Evolutionary conservation across 2,888 invertebrate genomes (phyloP), one percentile per base, ranked within the genome.

Genomic region (Uropetala carovei): DNA sequence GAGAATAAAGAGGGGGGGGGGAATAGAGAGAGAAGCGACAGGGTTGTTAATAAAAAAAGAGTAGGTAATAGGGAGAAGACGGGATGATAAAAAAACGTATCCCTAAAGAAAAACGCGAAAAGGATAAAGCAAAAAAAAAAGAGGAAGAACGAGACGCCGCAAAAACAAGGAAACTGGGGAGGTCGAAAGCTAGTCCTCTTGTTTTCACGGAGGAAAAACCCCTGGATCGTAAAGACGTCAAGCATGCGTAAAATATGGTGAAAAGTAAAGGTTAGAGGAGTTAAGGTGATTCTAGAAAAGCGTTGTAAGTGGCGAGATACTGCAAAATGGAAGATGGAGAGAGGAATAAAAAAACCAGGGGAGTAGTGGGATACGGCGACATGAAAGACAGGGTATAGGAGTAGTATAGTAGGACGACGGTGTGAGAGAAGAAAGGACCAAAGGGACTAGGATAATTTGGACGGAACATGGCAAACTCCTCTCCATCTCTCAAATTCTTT

Each of bases 181-280:
- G 75, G 22, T 75, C 75, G 22, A 14, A 11, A 75, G 75, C 75
- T 75, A 75, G 75, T 75, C 27, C 22, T 75, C 75, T 5, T 68
- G 68, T 68, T 68, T 68, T 75, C 75, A 27, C 75, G 75, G 11
- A 27, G 75, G 75, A 75, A 75, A 75, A 27, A 75, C 27, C 75
- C 27, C 75, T n/a, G 75, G 22, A 75, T 75, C 75, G 75, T 75
- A 75, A 75, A 75, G 75, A 75, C 75, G 75, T 75, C 75, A 75
- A 27, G 75, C 75, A 75, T 75, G 75, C 75, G 75, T 75, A 27
- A 75, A 75, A 75, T 75, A 75, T 75, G 75, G 75, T 22, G 11
- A 75, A 75, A 75, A 75, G 75, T 75, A 75, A 75, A 75, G 75
- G 75, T 75, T 75, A 22, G 75, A 75, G 75, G 75, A 27, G 75